phyloP scores from a whole-genome alignment of 2,113 vertebrate species.

The Sorex araneus region DNA sequence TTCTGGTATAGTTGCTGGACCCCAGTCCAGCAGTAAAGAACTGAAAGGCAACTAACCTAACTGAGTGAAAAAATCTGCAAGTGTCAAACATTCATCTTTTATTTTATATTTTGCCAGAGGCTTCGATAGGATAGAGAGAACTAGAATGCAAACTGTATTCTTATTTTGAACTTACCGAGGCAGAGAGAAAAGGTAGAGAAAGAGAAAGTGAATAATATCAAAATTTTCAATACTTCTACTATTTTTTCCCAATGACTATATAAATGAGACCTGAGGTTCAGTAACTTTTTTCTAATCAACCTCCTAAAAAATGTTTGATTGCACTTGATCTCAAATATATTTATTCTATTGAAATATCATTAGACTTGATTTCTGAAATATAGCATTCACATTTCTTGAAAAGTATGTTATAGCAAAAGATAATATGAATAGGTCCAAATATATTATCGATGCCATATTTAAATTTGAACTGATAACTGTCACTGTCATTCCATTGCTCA shows the following conservation, averaged over 20 bases:
- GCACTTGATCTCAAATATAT: neutral
- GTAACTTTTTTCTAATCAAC: neutral
- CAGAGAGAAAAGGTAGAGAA: neutral
- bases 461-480: neutral
- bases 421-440: no score
- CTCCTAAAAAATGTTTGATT: neutral
- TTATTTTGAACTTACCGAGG: neutral
- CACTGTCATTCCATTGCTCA: no score
- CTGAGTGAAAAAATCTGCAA: neutral
- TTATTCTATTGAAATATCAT: neutral
- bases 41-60: neutral
- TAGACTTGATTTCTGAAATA: conserved; percentile 45
- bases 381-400: neutral
- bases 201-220: neutral
- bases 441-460: neutral
- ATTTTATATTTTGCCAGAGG: neutral
- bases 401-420: neutral
- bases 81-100: neutral
- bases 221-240: neutral
- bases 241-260: neutral
- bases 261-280: neutral
- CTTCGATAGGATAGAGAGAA: neutral
- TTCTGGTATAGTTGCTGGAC: neutral
- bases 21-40: neutral
- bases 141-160: neutral